phyloP scores from a whole-genome alignment of 2,888 invertebrate species.

The Tetranychus piercei region DNA sequence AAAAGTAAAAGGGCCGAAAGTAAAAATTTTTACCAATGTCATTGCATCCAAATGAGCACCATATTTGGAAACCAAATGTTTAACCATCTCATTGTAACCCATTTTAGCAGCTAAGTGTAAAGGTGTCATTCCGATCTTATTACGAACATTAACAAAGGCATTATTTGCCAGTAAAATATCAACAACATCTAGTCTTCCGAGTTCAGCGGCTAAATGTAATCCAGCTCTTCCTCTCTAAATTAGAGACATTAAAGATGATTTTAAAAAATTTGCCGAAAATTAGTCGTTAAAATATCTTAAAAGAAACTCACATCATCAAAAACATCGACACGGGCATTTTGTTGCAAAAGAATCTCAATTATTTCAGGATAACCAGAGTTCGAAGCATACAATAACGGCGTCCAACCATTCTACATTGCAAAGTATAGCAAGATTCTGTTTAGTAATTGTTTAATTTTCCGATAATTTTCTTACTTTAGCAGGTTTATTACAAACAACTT shows the following conservation, averaged over 20 bases:
- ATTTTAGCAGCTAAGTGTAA: conserved; percentile 91
- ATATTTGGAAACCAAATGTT: conserved; percentile 81
- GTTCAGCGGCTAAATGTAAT: conserved; percentile 37
- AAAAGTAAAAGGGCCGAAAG: not conserved
- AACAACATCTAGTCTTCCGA: conserved; percentile 42
- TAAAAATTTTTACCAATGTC: conserved; percentile 44
- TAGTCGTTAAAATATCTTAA: not conserved
- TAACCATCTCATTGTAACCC: conserved; percentile 71
- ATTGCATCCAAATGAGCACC: conserved; percentile 86
- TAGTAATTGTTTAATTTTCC: not conserved
- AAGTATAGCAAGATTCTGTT: not conserved
- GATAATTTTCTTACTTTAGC: conserved; percentile 46
- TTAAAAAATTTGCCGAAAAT: not conserved
- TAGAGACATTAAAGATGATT: not conserved
- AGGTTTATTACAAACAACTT: conserved; percentile 81
- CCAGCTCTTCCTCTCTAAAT: conserved; percentile 35
- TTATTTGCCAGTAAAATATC: conserved; percentile 64
- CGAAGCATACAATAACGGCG: conserved; percentile 85
- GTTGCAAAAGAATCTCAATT: conserved; percentile 57
- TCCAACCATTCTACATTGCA: conserved; percentile 50
- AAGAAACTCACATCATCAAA: conserved; percentile 75
- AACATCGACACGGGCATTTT: conserved; percentile 94
- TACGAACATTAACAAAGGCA: conserved; percentile 96
- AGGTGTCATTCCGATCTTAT: conserved; percentile 75
- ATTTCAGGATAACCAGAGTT: conserved; percentile 86